phyloP scores from a whole-genome alignment of 37 sponge, comb jelly and placozoan species.

The Aplysina aerophoba region DNA sequence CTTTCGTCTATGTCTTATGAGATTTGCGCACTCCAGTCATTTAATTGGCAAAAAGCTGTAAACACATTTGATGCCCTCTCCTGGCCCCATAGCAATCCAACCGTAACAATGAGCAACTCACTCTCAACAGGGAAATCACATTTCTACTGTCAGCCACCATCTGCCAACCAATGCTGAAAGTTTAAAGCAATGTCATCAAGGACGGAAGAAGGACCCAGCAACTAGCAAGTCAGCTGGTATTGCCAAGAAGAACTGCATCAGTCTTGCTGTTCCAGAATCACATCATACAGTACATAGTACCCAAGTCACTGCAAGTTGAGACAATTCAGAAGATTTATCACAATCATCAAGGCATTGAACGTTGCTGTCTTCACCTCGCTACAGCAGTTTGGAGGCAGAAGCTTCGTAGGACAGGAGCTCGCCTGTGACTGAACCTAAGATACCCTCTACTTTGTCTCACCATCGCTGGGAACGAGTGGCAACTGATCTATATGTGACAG shows the following conservation, averaged over 20 bases:
- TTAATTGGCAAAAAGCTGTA: constrained; percentile 31
- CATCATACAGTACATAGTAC: constrained; percentile 5
- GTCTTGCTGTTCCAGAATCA: constrained; percentile 1
- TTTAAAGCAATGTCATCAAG: not conserved
- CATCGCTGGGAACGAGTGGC: constrained; percentile 52
- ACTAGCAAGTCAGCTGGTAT: constrained; percentile 11
- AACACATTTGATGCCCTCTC: constrained; percentile 32
- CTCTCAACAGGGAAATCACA: too few species aligned
- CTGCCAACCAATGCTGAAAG: not conserved
- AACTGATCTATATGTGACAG: constrained; percentile 49
- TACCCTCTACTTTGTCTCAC: constrained; percentile 17
- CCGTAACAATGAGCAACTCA: too few species aligned
- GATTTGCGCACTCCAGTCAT: constrained; percentile 33
- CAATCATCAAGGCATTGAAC: too few species aligned
- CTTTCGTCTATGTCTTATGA: constrained; percentile 18
- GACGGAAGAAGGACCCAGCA: constrained; percentile 11
- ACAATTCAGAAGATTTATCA: constrained; percentile 29
- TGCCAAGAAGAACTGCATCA: constrained; percentile 28
- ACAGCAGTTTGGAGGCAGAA: too few species aligned
- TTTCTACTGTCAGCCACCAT: not conserved
- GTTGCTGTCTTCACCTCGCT: too few species aligned
- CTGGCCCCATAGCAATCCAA: too few species aligned
- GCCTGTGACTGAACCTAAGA: too few species aligned
- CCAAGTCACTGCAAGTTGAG: not conserved
- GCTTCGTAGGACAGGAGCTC: constrained; percentile 23